phyloP scores from a whole-genome alignment of 2,113 vertebrate genomes.

The Sciurus niger region DNA sequence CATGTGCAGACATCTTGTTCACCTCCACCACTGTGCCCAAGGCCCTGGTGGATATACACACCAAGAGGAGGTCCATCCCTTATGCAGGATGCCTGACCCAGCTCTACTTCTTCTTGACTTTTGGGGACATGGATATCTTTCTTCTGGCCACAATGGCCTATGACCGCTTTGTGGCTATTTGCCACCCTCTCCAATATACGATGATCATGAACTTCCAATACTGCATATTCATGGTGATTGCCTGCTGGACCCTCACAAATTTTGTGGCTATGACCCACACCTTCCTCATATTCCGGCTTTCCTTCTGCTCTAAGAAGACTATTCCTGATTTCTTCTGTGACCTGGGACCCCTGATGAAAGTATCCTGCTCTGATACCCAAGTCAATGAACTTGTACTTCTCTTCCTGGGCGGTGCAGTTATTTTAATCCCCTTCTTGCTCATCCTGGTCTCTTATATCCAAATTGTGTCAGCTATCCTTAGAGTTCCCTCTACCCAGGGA shows the following conservation, averaged over 20 bases:
- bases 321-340: slow-evolving; percentile 83
- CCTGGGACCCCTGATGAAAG: slow-evolving; percentile 74
- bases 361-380: slow-evolving; percentile 70
- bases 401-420: slow-evolving; percentile 61
- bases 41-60: slow-evolving; percentile 75
- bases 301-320: slow-evolving; percentile 71
- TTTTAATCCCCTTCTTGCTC: slow-evolving; percentile 72
- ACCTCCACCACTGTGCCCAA: slow-evolving; percentile 75
- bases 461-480: slow-evolving; percentile 68
- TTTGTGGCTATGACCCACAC: slow-evolving; percentile 75
- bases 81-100: slow-evolving; percentile 74
- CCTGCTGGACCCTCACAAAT: slow-evolving; percentile 61
- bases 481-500: slow-evolving; percentile 69
- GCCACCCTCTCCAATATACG: slow-evolving; percentile 69
- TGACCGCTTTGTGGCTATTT: slow-evolving; percentile 74
- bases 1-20: slow-evolving; percentile 70
- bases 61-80: slow-evolving; percentile 69
- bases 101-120: slow-evolving; percentile 81
- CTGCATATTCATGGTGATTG: slow-evolving; percentile 58
- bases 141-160: slow-evolving; percentile 76
- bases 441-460: slow-evolving; percentile 71
- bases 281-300: slow-evolving; percentile 64
- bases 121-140: slow-evolving; percentile 81
- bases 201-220: slow-evolving; percentile 47
- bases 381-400: slow-evolving; percentile 68